Evolutionary conservation across 1,140 invertebrate genomes (phyloP).

Genomic region (Holotrichia oblita): DNA sequence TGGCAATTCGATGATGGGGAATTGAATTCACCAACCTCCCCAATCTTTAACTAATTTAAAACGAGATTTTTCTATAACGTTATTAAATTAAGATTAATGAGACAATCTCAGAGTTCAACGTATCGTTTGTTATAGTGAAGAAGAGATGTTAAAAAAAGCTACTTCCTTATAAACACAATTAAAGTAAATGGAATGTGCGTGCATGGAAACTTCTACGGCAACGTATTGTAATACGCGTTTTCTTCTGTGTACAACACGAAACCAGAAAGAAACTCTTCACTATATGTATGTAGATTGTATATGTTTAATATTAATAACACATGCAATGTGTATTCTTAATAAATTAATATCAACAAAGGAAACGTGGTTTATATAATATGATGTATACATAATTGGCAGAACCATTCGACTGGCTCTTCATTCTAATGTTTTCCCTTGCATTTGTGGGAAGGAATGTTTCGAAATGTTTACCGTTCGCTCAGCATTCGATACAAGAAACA

Average conservation of each 20-base stretch:
- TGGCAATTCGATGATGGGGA: not conserved
- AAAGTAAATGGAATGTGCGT: slow-evolving; percentile 35
- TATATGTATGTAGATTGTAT: slow-evolving; percentile 32
- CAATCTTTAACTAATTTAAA: not conserved
- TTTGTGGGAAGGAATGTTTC: slow-evolving; percentile 39
- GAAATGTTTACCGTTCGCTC: slow-evolving; percentile 31
- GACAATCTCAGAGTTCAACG: slow-evolving; percentile 30
- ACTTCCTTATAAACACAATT: slow-evolving; percentile 34
- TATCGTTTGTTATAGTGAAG: slow-evolving; percentile 32
- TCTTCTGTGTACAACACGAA: slow-evolving; percentile 8
- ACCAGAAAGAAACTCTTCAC: not conserved
- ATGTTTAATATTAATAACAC: slow-evolving; percentile 40
- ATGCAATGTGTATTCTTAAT: slow-evolving; percentile 39
- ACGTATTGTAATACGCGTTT: not conserved
- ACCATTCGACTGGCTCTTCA: slow-evolving; percentile 30
- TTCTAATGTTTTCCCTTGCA: slow-evolving; percentile 34
- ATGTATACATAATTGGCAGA: slow-evolving; percentile 40
- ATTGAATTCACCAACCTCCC: not conserved
- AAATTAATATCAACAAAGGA: slow-evolving; percentile 43
- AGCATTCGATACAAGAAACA: slow-evolving; percentile 36
- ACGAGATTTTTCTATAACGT: not conserved
- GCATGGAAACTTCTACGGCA: not conserved
- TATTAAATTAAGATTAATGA: not conserved
- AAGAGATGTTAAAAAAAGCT: slow-evolving; percentile 16
- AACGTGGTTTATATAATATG: slow-evolving; percentile 42